phyloP scores from a whole-genome alignment of 2,113 vertebrate genomes.

The Willisornis vidua region DNA sequence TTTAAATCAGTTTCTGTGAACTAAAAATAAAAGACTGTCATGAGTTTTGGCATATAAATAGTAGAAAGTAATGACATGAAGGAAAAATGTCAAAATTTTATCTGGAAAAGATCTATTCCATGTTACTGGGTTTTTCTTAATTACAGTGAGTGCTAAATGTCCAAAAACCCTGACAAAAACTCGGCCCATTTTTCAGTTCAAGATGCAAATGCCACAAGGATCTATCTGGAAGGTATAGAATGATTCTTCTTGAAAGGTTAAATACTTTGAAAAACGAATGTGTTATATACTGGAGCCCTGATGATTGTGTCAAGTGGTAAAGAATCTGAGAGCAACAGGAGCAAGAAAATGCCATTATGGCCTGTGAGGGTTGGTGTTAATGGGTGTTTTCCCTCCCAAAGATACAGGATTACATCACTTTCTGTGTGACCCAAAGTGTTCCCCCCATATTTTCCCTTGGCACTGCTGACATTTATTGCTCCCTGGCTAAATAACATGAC shows the following conservation, averaged over 20 bases:
- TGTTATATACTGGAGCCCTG: neutral
- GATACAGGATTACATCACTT: neutral
- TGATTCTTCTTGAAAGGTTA: neutral
- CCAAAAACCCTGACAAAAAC: neutral
- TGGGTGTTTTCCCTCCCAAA: neutral
- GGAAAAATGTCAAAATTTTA: neutral
- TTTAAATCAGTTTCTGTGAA: neutral
- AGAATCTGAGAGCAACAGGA: neutral
- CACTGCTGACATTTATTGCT: constrained; percentile 15
- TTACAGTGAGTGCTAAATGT: neutral
- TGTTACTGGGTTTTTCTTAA: neutral
- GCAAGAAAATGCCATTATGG: neutral
- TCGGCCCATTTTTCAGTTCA: neutral
- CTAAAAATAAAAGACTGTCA: neutral
- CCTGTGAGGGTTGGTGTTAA: neutral
- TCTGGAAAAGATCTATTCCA: neutral
- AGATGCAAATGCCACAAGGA: neutral
- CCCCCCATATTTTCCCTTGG: neutral
- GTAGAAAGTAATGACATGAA: neutral
- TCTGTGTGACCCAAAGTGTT: neutral
- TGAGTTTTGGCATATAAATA: neutral
- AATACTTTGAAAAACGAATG: neutral
- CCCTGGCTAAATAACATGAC: neutral
- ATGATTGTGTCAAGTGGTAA: neutral
- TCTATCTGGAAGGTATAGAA: neutral